Percentiles rank a stretch among this genome's conserved stretches.
Evolutionary conservation across 2,113 vertebrate species (phyloP).

Genomic region (Corythaixoides concolor): DNA sequence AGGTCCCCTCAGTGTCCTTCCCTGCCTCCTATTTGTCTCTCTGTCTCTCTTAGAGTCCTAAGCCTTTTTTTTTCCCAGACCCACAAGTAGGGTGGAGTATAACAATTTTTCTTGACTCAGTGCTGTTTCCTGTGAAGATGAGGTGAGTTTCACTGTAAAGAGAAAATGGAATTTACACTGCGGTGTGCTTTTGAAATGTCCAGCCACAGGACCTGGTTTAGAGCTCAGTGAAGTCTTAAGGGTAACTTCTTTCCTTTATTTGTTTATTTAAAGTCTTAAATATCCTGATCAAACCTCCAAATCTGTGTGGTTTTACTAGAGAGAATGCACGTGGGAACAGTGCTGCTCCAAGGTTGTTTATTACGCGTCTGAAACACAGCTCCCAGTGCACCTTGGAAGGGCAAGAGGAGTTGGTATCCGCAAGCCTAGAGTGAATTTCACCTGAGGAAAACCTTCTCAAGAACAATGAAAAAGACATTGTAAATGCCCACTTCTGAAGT

Average conservation of each 20-base stretch:
- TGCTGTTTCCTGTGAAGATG: neutral
- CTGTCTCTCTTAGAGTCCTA: neutral
- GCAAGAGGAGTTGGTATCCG: neutral
- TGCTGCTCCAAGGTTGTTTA: neutral
- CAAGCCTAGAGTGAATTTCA: neutral
- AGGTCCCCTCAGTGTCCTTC: neutral
- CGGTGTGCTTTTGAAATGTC: neutral
- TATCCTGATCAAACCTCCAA: neutral
- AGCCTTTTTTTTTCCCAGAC: neutral
- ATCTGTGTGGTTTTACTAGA: neutral
- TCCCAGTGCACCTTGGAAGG: neutral
- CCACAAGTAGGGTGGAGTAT: neutral
- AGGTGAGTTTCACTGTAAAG: neutral
- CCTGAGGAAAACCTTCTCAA: neutral
- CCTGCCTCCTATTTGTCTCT: neutral
- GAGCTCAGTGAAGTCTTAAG: neutral
- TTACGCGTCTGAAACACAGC: neutral
- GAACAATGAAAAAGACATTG: neutral
- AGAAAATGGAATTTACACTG: neutral
- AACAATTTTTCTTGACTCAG: neutral
- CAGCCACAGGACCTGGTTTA: neutral
- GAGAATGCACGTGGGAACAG: accelerated
- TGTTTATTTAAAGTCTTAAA: neutral
- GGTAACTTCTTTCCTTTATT: neutral
- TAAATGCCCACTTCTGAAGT: neutral